Evolutionary conservation across 2,113 vertebrate genomes (phyloP), one percentile per base, ranked within the genome.

Genomic region (Garra rufa): DNA sequence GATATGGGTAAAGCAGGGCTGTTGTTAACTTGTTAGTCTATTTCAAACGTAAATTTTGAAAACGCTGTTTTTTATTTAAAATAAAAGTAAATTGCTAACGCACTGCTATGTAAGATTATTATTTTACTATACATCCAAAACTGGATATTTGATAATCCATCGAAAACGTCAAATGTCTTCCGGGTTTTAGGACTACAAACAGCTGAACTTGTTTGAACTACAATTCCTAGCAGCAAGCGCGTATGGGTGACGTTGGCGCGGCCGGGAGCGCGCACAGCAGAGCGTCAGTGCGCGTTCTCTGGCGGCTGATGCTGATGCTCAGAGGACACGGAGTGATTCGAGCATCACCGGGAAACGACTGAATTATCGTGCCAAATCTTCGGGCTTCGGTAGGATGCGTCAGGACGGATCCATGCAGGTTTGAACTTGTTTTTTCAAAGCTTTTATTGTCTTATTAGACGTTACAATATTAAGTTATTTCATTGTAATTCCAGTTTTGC

Each of bases 361-460:
- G 44, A 71, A 77, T n/a, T 63, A 48, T 57, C 28, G 57, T 57
- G 70, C 59, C 81, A 50, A 28, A 44, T 38, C 14, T 30, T n/a
- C 6, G 28, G 61, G 38, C 9, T 52, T 48, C 69, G 52, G 83
- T 55, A 85, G 67, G 48, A 88, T 85, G 83, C 83, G 83, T 19
- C 87, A 88, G 83, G 85, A 88, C 87, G 87, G 79, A 75, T 73
- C 87, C 41, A 59, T 86, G 74, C 87, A 88, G 87, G 87, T 88
- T 15, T 46, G 83, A 24, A 8, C 50, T 10, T n/a, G 28, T 15
- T 10, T 26, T 67, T 55, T 24, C 2, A 7, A 55, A 26, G 15
- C 11, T 41, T 34, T 69, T 11, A 9, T 26, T 43, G 24, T 30
- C 43, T 69, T 2, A 8, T 1, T 0, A 11, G 28, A 8, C 24